These are phyloP conservation scores for Felis catus DNA, from an alignment of 2,113 vertebrate genomes.

Conservation along the genomic window F.catus_Fca126_mat1.0 CM031418.1:86856001-86856500, in stretches of 20 bases:
- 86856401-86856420: neutral
- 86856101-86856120: neutral
- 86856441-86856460: neutral
- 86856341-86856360: neutral
- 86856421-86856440: neutral
- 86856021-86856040: neutral
- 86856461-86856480: neutral
- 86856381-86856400: neutral
- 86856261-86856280: neutral
- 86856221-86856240: neutral
- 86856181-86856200: neutral
- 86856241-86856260: neutral
- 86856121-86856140: neutral
- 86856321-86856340: neutral
- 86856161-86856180: neutral
- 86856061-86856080: neutral
- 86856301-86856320: neutral
- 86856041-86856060: neutral
- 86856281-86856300: neutral
- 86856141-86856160: neutral
- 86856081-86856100: neutral
- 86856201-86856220: neutral
- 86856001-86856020: neutral
- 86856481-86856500: neutral
- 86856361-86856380: neutral